phyloP scores from a whole-genome alignment of 2,113 vertebrate genomes.

The Sus scrofa region DNA sequence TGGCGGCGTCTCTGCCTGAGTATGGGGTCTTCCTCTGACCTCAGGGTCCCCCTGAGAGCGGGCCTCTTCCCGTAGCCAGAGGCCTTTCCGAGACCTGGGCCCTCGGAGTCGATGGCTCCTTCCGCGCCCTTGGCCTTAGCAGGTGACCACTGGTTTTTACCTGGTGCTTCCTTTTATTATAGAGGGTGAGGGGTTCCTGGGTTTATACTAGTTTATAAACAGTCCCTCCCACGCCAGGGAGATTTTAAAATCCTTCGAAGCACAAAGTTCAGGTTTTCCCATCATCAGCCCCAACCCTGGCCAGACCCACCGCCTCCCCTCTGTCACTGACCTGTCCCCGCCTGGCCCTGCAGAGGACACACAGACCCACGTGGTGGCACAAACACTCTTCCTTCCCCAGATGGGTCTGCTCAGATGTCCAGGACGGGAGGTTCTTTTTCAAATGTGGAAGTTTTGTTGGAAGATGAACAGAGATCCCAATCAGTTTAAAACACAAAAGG shows the following conservation, averaged over 20 bases:
- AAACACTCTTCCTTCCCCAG: background rate
- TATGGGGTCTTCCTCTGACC: background rate
- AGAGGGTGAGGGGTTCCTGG: background rate
- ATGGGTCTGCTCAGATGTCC: background rate
- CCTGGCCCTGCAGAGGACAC: background rate
- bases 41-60: accelerated
- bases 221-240: accelerated
- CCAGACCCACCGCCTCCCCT: accelerated
- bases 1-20: background rate
- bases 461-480: background rate
- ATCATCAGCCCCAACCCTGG: accelerated
- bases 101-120: accelerated
- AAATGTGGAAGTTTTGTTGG: background rate
- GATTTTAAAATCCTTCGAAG: accelerated
- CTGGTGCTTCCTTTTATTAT: accelerated
- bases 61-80: accelerated
- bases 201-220: too few species aligned
- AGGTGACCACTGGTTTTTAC: accelerated
- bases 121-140: accelerated
- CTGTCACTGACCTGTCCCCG: accelerated
- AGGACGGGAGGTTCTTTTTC: background rate
- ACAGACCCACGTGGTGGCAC: accelerated
- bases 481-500: background rate
- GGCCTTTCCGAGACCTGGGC: background rate
- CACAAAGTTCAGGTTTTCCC: background rate